These are phyloP conservation scores for Microtus montanus DNA, from an alignment of 2,113 vertebrate genomes.

Conservation along the genomic window DNA sequence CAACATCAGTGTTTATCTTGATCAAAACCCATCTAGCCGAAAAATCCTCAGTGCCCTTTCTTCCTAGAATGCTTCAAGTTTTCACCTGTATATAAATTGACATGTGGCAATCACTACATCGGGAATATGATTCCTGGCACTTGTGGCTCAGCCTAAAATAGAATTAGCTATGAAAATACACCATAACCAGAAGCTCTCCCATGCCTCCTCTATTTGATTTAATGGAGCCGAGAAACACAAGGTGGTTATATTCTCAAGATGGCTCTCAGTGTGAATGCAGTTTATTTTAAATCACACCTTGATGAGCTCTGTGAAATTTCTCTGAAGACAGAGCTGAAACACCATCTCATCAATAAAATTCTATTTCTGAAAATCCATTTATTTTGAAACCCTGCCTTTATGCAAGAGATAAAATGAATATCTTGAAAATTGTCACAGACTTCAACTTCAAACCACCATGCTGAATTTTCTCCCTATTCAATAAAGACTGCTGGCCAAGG, in stretches of 20 bases:
- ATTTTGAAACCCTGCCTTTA: conserved; percentile 34
- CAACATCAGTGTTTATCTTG: no score
- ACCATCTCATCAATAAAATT: conserved; percentile 46
- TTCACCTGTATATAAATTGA: background rate
- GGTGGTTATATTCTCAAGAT: background rate
- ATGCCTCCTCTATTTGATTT: background rate
- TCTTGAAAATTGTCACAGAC: background rate
- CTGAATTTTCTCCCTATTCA: background rate
- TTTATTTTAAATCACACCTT: conserved; percentile 49
- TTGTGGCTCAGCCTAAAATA: background rate
- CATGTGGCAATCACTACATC: background rate
- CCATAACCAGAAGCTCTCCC: background rate
- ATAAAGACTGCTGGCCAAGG: background rate
- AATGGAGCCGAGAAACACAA: background rate
- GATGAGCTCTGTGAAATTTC: conserved; percentile 52
- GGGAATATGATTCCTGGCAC: background rate
- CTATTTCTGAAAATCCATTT: conserved; percentile 47
- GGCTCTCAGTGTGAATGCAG: background rate
- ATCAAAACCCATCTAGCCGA: rapidly evolving
- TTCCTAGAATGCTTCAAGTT: background rate
- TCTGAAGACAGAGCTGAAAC: background rate
- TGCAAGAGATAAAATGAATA: conserved; percentile 6
- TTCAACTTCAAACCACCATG: background rate
- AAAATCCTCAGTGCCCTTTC: background rate
- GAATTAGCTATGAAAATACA: background rate